Percentiles rank a stretch among this genome's conserved stretches.
These are phyloP conservation scores for Pristionchus fissidentatus DNA, from an alignment of 2,888 invertebrate genomes.

Conservation along the genomic window DNA sequence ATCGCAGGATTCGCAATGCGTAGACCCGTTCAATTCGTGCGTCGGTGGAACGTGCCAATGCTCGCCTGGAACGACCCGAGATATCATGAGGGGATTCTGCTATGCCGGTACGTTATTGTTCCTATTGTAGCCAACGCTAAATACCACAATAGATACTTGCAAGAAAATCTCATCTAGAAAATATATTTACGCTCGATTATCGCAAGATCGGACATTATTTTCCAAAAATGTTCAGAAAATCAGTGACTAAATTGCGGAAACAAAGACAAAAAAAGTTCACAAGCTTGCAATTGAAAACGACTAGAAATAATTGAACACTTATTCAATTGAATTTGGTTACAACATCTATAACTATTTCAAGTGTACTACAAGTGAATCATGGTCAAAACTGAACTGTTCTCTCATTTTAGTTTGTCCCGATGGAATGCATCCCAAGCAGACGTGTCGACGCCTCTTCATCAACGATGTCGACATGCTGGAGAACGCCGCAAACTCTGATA, in stretches of 20 bases:
- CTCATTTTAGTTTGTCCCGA: slow-evolving; percentile 72
- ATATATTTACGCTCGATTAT: neutral
- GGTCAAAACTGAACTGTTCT: neutral
- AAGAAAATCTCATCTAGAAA: neutral
- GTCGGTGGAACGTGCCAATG: slow-evolving; percentile 73
- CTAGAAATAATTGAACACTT: no score
- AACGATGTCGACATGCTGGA: slow-evolving; percentile 75
- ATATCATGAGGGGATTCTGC: slow-evolving; percentile 68
- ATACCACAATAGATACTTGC: neutral
- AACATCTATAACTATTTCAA: no score
- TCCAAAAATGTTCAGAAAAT: no score
- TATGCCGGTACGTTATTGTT: slow-evolving; percentile 64
- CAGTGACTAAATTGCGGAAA: no score
- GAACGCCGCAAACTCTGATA: slow-evolving; percentile 72
- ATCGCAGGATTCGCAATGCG: slow-evolving; percentile 68
- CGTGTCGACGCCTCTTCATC: slow-evolving; percentile 74
- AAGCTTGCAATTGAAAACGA: no score
- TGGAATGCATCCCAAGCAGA: slow-evolving; percentile 72
- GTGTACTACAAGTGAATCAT: no score
- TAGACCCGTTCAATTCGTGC: slow-evolving; percentile 73
- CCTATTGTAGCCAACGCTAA: neutral
- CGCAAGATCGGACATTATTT: no score
- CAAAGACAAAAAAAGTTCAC: no score
- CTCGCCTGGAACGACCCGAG: slow-evolving; percentile 71
- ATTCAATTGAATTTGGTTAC: slow-evolving; percentile 4